These are phyloP conservation scores for Merluccius polli DNA, from an alignment of 2,797 vertebrate genomes.

Conservation along the genomic window DNA sequence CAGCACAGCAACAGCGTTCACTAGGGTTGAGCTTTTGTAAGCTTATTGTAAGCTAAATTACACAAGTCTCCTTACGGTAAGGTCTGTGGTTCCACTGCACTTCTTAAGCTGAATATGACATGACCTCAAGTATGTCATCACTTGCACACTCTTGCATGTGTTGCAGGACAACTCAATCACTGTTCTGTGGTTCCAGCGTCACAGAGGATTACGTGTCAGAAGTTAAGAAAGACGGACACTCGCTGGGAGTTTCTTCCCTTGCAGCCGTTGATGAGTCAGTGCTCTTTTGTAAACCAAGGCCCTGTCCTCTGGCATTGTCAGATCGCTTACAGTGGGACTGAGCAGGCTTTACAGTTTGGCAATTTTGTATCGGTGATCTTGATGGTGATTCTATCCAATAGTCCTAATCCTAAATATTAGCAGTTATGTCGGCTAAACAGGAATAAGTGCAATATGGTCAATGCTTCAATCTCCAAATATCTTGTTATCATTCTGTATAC, in stretches of 20 bases:
- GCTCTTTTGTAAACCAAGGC: conserved; percentile 45
- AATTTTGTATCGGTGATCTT: not conserved
- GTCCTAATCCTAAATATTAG: not conserved
- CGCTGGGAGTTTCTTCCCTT: conserved; percentile 48
- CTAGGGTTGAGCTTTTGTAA: too few species aligned
- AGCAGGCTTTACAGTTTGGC: conserved; percentile 14
- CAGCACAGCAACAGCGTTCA: not conserved
- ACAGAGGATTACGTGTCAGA: not conserved
- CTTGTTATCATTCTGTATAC: not conserved
- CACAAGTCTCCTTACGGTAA: not conserved
- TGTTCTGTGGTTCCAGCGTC: not conserved
- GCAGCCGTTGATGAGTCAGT: conserved; percentile 38
- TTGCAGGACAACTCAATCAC: not conserved
- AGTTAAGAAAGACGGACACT: conserved; percentile 33
- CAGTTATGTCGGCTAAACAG: not conserved
- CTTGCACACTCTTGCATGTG: not conserved
- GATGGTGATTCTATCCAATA: not conserved
- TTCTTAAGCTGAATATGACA: not conserved
- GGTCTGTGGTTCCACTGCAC: not conserved
- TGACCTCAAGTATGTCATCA: not conserved
- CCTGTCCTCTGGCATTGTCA: conserved; percentile 6
- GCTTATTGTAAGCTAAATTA: not conserved
- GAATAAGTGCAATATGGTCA: not conserved
- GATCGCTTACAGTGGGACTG: not conserved
- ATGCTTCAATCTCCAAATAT: not conserved